phyloP scores from a whole-genome alignment of 2,888 invertebrate species.

The Cryptops parisi region DNA sequence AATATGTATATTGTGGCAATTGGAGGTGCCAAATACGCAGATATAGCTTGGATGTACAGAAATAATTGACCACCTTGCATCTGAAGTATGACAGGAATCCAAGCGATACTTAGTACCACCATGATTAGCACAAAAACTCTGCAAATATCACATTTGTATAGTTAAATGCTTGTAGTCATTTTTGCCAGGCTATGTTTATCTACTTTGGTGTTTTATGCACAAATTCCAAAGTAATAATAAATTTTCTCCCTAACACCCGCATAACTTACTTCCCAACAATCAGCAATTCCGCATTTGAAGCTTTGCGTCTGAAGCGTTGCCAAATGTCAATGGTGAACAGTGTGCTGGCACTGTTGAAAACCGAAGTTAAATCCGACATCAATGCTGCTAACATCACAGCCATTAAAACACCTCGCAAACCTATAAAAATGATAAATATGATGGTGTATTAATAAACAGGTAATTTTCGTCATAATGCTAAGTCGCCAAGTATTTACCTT shows the following conservation, averaged over 20 bases:
- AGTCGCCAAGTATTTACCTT: no score
- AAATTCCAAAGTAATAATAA: no score
- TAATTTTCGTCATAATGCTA: neutral
- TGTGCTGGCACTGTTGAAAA: constrained; percentile 40
- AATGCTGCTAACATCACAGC: constrained; percentile 41
- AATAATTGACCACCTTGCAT: constrained; percentile 35
- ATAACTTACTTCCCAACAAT: constrained; percentile 35
- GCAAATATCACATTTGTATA: constrained; percentile 9
- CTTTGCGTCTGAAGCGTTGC: constrained; percentile 31
- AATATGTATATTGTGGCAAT: constrained; percentile 32
- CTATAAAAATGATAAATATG: constrained; percentile 18
- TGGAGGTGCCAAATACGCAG: constrained; percentile 33
- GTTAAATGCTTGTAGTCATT: no score
- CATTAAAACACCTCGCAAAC: constrained; percentile 31
- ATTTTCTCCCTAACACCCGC: neutral
- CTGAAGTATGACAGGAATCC: constrained; percentile 34
- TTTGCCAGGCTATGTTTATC: no score
- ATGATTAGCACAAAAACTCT: constrained; percentile 32
- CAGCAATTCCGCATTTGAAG: constrained; percentile 32
- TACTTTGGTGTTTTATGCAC: no score
- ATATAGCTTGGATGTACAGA: constrained; percentile 32
- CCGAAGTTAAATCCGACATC: constrained; percentile 40
- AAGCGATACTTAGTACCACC: constrained; percentile 30
- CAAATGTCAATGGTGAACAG: constrained; percentile 43
- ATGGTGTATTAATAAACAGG: neutral